Percentiles rank a stretch among this genome's conserved stretches.
Evolutionary conservation across 2,113 vertebrate species (phyloP).

Genomic region (Tauraco erythrolophus): DNA sequence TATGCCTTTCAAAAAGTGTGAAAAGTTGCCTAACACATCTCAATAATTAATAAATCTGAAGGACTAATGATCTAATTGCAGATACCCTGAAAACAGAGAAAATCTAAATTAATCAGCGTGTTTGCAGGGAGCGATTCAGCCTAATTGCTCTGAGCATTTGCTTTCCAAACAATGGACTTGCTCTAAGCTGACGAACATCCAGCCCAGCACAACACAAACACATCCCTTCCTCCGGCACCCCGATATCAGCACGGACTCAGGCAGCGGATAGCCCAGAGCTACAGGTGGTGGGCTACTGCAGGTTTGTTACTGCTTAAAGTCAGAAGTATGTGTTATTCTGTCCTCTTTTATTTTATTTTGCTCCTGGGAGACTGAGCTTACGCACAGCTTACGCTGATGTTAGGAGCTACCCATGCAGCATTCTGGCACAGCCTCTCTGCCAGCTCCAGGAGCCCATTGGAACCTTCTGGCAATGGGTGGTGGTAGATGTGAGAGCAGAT

Average conservation of each 20-base stretch:
- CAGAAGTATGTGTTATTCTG: accelerated
- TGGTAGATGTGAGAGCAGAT: not conserved
- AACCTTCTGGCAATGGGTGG: not conserved
- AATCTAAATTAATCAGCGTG: not conserved
- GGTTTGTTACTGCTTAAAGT: not conserved
- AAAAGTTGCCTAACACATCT: slow-evolving; percentile 43
- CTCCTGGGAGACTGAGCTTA: not conserved
- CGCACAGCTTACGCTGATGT: not conserved
- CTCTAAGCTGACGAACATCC: not conserved
- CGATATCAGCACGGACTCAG: accelerated
- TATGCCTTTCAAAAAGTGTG: slow-evolving; percentile 7
- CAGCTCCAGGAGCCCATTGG: not conserved
- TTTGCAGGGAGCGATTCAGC: slow-evolving; percentile 31
- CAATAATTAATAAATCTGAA: slow-evolving; percentile 67
- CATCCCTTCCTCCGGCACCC: not conserved
- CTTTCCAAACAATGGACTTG: slow-evolving; percentile 47
- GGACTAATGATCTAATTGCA: slow-evolving; percentile 68
- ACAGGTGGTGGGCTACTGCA: not conserved
- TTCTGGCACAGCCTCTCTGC: not conserved
- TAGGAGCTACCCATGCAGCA: not conserved
- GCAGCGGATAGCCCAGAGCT: not conserved
- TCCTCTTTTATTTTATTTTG: not conserved
- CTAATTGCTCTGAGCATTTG: slow-evolving; percentile 54
- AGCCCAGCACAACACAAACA: not conserved
- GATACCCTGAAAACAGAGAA: slow-evolving; percentile 49